Conservation (phyloP, 1,140 invertebrate species). For the Lordiphosa clarofinis region DNA sequence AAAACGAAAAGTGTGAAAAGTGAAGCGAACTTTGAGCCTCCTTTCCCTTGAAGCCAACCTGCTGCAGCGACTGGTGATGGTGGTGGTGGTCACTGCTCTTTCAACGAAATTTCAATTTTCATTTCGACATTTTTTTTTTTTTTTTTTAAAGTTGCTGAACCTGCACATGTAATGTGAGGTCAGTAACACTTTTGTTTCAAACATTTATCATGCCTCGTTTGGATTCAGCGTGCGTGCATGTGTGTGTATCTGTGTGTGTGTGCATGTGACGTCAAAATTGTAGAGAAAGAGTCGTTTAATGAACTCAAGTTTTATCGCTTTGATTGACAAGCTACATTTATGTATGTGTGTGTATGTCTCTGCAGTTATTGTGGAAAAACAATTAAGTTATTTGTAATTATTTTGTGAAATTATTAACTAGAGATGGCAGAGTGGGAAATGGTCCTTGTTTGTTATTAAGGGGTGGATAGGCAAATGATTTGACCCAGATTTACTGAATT, state of each 20-base stretch:
- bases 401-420: not conserved
- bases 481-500: too few species aligned
- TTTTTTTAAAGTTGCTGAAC: constrained; percentile 43
- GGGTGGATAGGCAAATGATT: too few species aligned
- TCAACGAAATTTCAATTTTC: constrained; percentile 6
- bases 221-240: constrained; percentile 31
- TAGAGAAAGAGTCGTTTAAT: constrained; percentile 54
- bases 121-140: constrained; percentile 5
- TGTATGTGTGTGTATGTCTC: not conserved
- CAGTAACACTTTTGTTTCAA: constrained; percentile 74
- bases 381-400: constrained; percentile 1
- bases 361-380: constrained; percentile 1
- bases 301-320: constrained; percentile 32
- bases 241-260: constrained; percentile 43
- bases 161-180: constrained; percentile 75
- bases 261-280: constrained; percentile 56
- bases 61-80: not conserved
- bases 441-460: too few species aligned
- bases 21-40: constrained; percentile 55
- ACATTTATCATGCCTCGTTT: constrained; percentile 71
- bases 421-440: too few species aligned
- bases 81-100: constrained; percentile 5
- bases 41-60: constrained; percentile 1
- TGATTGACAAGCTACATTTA: constrained; percentile 42
- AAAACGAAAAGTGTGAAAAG: constrained; percentile 76